Evolutionary conservation across 2,113 vertebrate species (phyloP).

Genomic region (Sclerurus mexicanus): DNA sequence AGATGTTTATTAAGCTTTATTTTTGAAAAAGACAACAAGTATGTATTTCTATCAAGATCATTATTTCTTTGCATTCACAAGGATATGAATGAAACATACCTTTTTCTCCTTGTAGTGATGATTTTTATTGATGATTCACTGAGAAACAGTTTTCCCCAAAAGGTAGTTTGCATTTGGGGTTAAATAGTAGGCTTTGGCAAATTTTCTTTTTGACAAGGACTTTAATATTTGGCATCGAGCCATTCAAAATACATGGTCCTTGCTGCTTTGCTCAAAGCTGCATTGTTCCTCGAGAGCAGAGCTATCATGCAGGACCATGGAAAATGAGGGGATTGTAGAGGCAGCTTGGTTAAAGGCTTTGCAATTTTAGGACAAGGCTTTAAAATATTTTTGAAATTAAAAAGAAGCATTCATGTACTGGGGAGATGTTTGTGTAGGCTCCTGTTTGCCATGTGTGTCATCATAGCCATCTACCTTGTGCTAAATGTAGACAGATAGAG

Average conservation of each 20-base stretch:
- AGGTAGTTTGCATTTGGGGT: neutral
- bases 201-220: constrained; percentile 27
- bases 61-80: neutral
- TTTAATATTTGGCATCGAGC: constrained; percentile 25
- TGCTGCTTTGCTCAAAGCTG: neutral
- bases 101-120: neutral
- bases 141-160: neutral
- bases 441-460: neutral
- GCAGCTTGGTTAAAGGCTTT: neutral
- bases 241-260: neutral
- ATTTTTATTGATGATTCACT: neutral
- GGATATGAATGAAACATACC: neutral
- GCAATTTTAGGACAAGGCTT: neutral
- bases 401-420: neutral
- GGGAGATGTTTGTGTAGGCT: neutral
- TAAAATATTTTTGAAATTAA: neutral
- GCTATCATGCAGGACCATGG: neutral
- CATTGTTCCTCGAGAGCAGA: neutral
- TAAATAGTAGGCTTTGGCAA: neutral
- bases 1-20: neutral
- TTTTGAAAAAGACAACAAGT: neutral
- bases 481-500: neutral
- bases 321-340: neutral
- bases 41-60: neutral
- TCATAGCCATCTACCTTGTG: neutral